These are phyloP conservation scores for Pseudorectes ferrugineus DNA, from an alignment of 2,113 vertebrate species.

Conservation along the genomic window DNA sequence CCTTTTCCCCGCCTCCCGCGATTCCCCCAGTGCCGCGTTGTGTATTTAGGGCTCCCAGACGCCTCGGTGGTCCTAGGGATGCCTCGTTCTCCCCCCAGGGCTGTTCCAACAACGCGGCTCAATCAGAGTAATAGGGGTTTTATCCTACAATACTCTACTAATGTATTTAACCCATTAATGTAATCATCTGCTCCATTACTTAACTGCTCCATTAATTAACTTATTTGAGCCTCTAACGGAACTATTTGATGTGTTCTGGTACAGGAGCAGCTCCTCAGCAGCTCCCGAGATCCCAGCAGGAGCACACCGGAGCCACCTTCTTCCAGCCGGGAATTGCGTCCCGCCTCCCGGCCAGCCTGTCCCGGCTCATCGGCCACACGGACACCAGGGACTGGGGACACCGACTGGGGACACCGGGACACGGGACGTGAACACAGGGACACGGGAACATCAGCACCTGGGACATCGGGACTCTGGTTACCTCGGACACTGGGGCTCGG, in stretches of 20 bases:
- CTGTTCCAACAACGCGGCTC: background rate
- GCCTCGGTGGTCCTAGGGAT: fast-evolving
- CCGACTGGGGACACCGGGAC: background rate
- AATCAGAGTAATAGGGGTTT: fast-evolving
- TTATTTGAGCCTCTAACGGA: fast-evolving
- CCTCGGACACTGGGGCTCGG: background rate
- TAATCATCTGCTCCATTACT: background rate
- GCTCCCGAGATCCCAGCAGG: background rate
- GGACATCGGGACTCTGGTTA: background rate
- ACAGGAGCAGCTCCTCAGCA: background rate
- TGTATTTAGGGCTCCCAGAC: too few species aligned
- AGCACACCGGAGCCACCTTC: fast-evolving
- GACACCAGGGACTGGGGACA: background rate
- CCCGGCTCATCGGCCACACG: fast-evolving
- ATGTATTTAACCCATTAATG: fast-evolving
- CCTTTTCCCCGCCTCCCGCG: background rate
- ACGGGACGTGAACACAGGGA: background rate
- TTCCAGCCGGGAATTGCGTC: fast-evolving
- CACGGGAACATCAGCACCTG: too few species aligned
- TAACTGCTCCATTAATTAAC: background rate
- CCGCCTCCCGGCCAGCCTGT: fast-evolving
- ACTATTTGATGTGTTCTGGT: too few species aligned
- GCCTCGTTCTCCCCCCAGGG: too few species aligned
- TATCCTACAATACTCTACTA: fast-evolving
- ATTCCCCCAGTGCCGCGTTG: fast-evolving